These are phyloP conservation scores for Brenthis ino DNA, from an alignment of 2,888 invertebrate species.

Conservation along the genomic window DNA sequence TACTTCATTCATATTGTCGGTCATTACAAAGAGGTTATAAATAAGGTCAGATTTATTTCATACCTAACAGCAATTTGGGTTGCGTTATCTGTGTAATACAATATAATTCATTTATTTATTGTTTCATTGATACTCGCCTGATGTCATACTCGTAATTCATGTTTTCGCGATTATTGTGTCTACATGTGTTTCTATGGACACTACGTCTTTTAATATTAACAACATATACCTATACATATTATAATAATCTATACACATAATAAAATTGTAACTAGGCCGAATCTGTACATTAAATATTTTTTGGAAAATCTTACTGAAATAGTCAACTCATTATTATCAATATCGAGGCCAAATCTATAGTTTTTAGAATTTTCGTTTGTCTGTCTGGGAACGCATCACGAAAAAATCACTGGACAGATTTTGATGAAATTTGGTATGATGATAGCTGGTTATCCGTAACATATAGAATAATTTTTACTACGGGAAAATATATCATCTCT, in stretches of 20 bases:
- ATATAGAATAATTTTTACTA: no score
- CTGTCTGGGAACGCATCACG: no score
- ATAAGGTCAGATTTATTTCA: constrained; percentile 12
- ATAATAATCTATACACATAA: background rate
- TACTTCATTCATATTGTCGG: constrained; percentile 3
- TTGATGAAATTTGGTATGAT: no score
- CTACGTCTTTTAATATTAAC: background rate
- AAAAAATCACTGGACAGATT: no score
- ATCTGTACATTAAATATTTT: no score
- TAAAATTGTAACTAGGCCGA: background rate
- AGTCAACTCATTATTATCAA: no score
- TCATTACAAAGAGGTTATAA: constrained; percentile 4
- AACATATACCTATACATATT: background rate
- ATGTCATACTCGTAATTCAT: constrained; percentile 36
- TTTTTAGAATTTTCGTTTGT: no score
- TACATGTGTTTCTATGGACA: constrained; percentile 1
- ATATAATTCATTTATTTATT: constrained; percentile 37
- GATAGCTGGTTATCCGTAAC: no score
- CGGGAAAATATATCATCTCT: no score
- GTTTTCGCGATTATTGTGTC: constrained; percentile 26
- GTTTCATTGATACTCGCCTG: constrained; percentile 37
- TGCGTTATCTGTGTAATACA: constrained; percentile 38
- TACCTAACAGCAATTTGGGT: constrained; percentile 34
- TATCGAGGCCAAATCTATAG: no score
- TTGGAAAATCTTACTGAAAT: no score